Base-by-base conservation (phyloP, 2,888 invertebrate species). In the Leptinotarsa peninsularis region DNA sequence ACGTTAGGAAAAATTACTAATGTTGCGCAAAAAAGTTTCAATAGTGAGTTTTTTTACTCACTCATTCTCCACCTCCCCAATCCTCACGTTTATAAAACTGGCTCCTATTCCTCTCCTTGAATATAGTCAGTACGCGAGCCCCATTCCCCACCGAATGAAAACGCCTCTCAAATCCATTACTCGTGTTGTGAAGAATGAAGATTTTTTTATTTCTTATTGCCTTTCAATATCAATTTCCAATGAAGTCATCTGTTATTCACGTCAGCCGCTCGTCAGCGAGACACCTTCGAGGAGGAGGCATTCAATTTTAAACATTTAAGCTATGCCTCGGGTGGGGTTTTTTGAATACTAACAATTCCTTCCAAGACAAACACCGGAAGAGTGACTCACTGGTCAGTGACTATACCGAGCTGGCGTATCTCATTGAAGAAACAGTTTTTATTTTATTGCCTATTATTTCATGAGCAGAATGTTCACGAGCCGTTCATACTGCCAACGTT, bases 221-320 rank as follows among this genome's bases (percentile, higher is more conserved):
- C 27, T 27, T 63, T 63, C 63, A 63, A 63, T n/a, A 63, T 63
- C 27, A 70, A 70, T 60, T 58, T 70, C 49, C 60, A 58, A 58
- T 58, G 70, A 70, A 70, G 49, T 70, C 43, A 70, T 70, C 58
- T 58, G 33, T 56, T 70, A 70, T 70, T 58, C 70, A 70, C 58
- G 49, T 43, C 58, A 33, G 43, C 21, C 18, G 17, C 17, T 63
- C 63, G 14, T 33, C 63, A 63, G 33, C 33, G 54, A 56, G 43
- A 54, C 69, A 70, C 70, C 70, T 70, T 60, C 49, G 21, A 70
- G 56, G 63, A 58, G 33, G 68, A 70, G 70, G 49, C 70, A 58
- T 70, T 58, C 58, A 70, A 70, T 58, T 63, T 63, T 70, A 70
- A 70, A 70, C 70, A 60, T 70, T 70, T 58, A 49, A 70, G 70